These are phyloP conservation scores for Seriola rivoliana DNA, from an alignment of 2,113 vertebrate species.

Conservation along the genomic window DNA sequence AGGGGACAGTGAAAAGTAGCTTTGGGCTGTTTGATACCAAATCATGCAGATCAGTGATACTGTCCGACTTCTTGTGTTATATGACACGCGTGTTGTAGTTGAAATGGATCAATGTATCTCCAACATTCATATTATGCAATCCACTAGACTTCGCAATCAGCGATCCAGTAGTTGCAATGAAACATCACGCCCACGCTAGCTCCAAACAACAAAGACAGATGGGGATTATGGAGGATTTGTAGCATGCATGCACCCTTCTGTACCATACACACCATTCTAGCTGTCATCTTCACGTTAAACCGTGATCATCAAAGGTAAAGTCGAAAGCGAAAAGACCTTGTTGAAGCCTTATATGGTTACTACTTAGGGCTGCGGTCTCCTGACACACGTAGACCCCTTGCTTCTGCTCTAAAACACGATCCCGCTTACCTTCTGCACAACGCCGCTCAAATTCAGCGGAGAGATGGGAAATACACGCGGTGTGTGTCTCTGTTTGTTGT, in stretches of 20 bases:
- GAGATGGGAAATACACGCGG: neutral
- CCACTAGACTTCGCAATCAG: neutral
- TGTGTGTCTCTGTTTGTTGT: neutral
- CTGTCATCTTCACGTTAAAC: conserved; percentile 9
- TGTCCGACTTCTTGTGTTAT: too few species aligned
- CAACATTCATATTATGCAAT: neutral
- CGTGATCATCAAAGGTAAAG: conserved; percentile 9
- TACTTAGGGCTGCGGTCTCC: conserved; percentile 7
- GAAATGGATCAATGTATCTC: conserved; percentile 1
- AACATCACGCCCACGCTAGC: conserved; percentile 16
- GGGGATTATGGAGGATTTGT: conserved; percentile 59
- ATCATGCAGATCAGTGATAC: neutral
- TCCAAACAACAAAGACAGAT: conserved; percentile 51
- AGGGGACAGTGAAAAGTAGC: neutral
- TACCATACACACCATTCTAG: neutral
- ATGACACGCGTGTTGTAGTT: neutral
- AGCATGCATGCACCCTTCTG: conserved; percentile 11
- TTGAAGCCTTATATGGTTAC: conserved; percentile 74
- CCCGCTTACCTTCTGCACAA: conserved; percentile 62
- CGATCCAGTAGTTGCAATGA: neutral
- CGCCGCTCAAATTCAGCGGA: neutral
- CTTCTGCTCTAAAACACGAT: neutral
- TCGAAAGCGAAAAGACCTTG: neutral
- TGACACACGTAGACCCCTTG: conserved; percentile 2
- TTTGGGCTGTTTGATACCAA: neutral